Evolutionary conservation across 2,113 vertebrate genomes (phyloP), one percentile per base, ranked within the genome.

Genomic region (Onychostoma macrolepis): DNA sequence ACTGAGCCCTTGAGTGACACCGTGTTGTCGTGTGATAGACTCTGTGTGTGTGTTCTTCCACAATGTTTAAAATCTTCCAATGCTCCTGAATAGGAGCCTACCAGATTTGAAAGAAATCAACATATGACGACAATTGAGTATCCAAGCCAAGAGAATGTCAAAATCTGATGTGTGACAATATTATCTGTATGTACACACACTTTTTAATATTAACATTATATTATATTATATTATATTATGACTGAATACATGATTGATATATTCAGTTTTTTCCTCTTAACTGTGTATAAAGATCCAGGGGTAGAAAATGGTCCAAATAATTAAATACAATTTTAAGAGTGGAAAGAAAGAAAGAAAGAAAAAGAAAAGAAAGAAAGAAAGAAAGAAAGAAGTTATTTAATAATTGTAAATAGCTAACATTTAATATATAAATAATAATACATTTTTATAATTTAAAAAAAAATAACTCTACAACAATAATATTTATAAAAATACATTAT

Each of bases 1-100:
- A 83, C 80, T 50, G 63, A 83, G 38, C n/a, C 80, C 38, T 26
- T 82, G 80, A 82, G 80, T 82, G 80, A 82, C 80, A 82, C 38
- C 6, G 33, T 63, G 38, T 45, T 41, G 36, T 43, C 2, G 4
- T 67, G 19, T 48, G n/a, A 63, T 19, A 26, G 36, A 15, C 0
- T 13, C 11, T 4, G 12, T 58, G n/a, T 33, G 8, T 58, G 56
- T 28, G 61, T n/a, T 61, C 19, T 78, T 7, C 50, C 77, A 79
- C 19, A 38, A 36, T 17, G 33, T 45, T 82, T 45, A 19, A 45
- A 21, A 28, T 43, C 43, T 36, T 6, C 28, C 41, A 36, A 2
- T 53, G 26, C 19, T 21, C 1, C 26, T 50, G 28, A 71, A 83
- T n/a, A 67, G 3, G 61, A 26, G 17, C 24, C 6, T 78, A 53